These are phyloP conservation scores for Colostygia pectinataria DNA, from an alignment of 2,888 invertebrate species.

Conservation along the genomic window DNA sequence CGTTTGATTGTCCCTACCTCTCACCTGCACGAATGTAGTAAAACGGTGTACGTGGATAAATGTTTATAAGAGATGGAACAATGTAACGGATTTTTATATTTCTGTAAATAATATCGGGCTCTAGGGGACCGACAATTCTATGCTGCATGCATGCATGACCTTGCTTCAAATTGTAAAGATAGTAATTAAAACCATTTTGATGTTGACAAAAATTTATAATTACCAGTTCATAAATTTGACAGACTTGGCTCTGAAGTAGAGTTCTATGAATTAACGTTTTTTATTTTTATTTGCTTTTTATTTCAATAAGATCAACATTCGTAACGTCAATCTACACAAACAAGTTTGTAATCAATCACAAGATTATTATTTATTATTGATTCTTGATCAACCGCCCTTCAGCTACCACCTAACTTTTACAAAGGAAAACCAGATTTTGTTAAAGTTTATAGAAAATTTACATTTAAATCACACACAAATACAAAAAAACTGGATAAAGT, in stretches of 20 bases:
- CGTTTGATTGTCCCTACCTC: constrained; percentile 60
- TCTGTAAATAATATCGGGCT: constrained; percentile 9
- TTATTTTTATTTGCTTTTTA: constrained; percentile 29
- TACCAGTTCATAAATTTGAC: too few relatives aligned
- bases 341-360: constrained; percentile 81
- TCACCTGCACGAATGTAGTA: constrained; percentile 73
- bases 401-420: constrained; percentile 42
- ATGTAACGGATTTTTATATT: constrained; percentile 45
- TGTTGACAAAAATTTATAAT: constrained; percentile 33
- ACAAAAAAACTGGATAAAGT: constrained; percentile 74
- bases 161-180: constrained; percentile 14
- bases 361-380: constrained; percentile 77
- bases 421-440: constrained; percentile 66
- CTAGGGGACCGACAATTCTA: constrained; percentile 21
- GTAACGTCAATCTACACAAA: constrained; percentile 70
- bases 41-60: constrained; percentile 45
- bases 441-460: constrained; percentile 75
- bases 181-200: constrained; percentile 28
- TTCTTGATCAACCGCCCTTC: constrained; percentile 73
- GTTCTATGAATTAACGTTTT: constrained; percentile 20
- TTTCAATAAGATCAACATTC: constrained; percentile 45
- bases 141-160: constrained; percentile 7
- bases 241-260: too few relatives aligned
- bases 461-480: constrained; percentile 76
- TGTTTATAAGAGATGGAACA: constrained; percentile 38